A percentile compares a stretch with the other conserved stretches of the same genome.
These are phyloP conservation scores for Saguinus midas DNA, from an alignment of 2,113 vertebrate species.

Conservation along the genomic window DNA sequence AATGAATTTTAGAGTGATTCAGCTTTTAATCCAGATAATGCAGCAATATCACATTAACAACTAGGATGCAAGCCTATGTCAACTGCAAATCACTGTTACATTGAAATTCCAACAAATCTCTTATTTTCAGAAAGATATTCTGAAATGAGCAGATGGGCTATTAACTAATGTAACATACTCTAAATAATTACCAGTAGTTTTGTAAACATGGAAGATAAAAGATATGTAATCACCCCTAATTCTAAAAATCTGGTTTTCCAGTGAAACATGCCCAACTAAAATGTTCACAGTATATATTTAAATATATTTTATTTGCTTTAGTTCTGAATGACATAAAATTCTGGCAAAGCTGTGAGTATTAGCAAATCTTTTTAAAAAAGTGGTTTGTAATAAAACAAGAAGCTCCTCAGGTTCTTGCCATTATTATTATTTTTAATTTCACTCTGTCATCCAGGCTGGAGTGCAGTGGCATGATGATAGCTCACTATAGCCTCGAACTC, in stretches of 20 bases:
- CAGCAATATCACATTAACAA: conserved; percentile 67
- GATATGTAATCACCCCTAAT: not conserved
- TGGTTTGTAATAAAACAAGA: not conserved
- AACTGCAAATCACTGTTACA: not conserved
- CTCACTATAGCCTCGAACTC: no score
- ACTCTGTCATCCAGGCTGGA: no score
- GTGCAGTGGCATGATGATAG: no score
- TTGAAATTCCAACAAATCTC: conserved; percentile 25
- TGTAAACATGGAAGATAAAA: not conserved
- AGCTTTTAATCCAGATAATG: conserved; percentile 67
- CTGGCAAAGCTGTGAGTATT: not conserved
- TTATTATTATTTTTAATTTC: not conserved
- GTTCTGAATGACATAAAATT: conserved; percentile 7
- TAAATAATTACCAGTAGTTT: conserved; percentile 32
- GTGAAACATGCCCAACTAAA: not conserved
- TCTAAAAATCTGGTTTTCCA: not conserved
- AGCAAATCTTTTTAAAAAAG: not conserved
- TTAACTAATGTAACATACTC: not conserved
- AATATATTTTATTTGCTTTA: conserved; percentile 10
- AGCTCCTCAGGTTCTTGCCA: not conserved
- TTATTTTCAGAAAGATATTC: conserved; percentile 23
- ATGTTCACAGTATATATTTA: not conserved
- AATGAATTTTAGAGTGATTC: conserved; percentile 73
- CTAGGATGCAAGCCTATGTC: not conserved
- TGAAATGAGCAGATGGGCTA: conserved; percentile 29